Base-by-base conservation (phyloP, 2,113 vertebrate genomes). In the Perognathus longimembris region DNA sequence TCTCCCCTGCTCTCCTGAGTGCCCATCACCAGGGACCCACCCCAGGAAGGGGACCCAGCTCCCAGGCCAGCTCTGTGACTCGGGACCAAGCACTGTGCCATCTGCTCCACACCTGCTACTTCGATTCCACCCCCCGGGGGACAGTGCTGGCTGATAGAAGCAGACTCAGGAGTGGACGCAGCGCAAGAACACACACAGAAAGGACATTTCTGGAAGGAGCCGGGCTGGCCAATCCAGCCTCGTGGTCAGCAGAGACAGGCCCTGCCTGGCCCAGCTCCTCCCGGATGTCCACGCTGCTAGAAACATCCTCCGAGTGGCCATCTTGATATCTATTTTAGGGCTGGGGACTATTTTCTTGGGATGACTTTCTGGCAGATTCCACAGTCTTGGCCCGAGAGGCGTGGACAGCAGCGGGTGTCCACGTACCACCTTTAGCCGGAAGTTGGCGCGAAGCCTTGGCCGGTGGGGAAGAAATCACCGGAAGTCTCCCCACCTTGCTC, bases 371-470 rank as follows among this genome's bases (percentile, higher is more conserved):
- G 40, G 91, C 1, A 36, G 24, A n/a, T 30, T 1, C 3, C 1
- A 32, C 71, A 6, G 18, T 0, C 3, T 26, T 15, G 50, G 38
- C 74, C 74, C 32, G 85, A 63, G 75, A 89, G 24, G 36, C 4
- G n/a, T 5, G 4, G 0, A 15, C 22, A 3, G 84, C 26, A 9
- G 21, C 0, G 34, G 30, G 18, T 7, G 40, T n/a, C 26, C 1
- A 0, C 8, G 36, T 21, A 17, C 21, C 18, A 5, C 26, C 34
- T 8, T 9, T 5, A 0, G 3, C 15, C 1, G 0, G 66, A 21
- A 18, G 77, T 3, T 59, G 34, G 5, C 26, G 42, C 18, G 50
- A 88, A 11, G 36, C 45, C 61, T 6, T 0, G 36, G 36, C 32
- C 67, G 26, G 6, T 14, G 0, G 34, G 74, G 3, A 24, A 15